Evolutionary conservation across 2,113 vertebrate species (phyloP).

Genomic region (Clinocottus analis): DNA sequence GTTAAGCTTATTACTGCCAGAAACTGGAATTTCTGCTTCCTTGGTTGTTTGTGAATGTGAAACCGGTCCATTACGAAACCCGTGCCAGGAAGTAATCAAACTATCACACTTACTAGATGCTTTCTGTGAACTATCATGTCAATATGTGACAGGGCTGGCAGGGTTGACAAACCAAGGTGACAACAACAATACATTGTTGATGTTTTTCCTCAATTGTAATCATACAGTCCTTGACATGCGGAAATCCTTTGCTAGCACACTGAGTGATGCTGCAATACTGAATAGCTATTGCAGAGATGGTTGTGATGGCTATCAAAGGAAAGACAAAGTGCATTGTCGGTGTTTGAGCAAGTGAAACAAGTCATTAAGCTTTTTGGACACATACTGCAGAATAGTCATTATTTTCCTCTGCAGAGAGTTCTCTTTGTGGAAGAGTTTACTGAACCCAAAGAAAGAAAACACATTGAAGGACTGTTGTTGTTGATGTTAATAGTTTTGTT

Average conservation of each 20-base stretch:
- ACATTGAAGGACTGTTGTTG: neutral
- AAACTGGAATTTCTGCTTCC: neutral
- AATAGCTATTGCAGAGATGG: neutral
- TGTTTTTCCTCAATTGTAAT: neutral
- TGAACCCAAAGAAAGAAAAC: neutral
- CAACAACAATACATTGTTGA: neutral
- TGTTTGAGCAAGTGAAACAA: neutral
- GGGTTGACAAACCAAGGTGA: neutral
- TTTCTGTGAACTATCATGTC: neutral
- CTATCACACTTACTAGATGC: neutral
- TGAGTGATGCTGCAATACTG: no score
- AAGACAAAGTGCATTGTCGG: neutral
- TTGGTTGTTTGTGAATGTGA: neutral
- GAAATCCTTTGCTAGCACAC: neutral
- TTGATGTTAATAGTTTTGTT: neutral
- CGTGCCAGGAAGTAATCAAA: neutral
- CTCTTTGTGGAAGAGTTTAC: neutral
- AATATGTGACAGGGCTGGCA: neutral
- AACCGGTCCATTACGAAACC: neutral
- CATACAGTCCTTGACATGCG: neutral
- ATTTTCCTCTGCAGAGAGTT: neutral
- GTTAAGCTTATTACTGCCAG: neutral
- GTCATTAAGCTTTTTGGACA: constrained; percentile 2
- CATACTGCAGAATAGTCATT: neutral
- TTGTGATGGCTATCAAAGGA: neutral